A percentile compares a stretch with the other conserved stretches of the same genome.
These are phyloP conservation scores for Ganaspis sp. DNA, from an alignment of 1,140 invertebrate species.

Conservation along the genomic window DNA sequence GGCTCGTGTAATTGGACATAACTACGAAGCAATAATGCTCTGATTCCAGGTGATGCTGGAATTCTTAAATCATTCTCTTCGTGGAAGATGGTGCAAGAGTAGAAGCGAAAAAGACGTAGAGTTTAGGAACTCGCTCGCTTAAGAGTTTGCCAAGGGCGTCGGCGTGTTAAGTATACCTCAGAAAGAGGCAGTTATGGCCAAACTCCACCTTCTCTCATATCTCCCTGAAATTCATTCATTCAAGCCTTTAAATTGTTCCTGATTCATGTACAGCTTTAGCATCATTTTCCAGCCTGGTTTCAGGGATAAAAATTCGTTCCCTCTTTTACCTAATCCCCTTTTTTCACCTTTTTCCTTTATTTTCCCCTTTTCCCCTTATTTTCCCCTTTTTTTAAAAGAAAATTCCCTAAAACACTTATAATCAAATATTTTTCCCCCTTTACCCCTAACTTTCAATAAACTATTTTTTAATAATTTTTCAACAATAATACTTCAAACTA, in stretches of 20 bases:
- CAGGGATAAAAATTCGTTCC: too few species aligned
- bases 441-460: too few species aligned
- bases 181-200: conserved; percentile 11
- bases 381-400: too few species aligned
- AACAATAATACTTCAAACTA: too few species aligned
- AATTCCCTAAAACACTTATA: too few species aligned
- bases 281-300: background rate
- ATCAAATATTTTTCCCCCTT: too few species aligned
- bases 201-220: conserved; percentile 14
- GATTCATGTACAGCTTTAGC: background rate
- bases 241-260: conserved; percentile 7
- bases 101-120: background rate
- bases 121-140: background rate
- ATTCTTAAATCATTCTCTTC: conserved; percentile 29
- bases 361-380: too few species aligned
- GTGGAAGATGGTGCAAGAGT: conserved; percentile 18
- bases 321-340: too few species aligned
- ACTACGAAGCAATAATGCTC: conserved; percentile 17
- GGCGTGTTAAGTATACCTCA: background rate
- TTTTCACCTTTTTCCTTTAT: too few species aligned
- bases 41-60: background rate
- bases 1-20: conserved; percentile 8
- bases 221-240: conserved; percentile 18
- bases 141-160: conserved; percentile 18
- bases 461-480: too few species aligned